A percentile compares a stretch with the other conserved stretches of the same genome.
Evolutionary conservation across 37 sponge, comb jelly and placozoan species (phyloP).

Genomic region (Haliclona indistincta): DNA sequence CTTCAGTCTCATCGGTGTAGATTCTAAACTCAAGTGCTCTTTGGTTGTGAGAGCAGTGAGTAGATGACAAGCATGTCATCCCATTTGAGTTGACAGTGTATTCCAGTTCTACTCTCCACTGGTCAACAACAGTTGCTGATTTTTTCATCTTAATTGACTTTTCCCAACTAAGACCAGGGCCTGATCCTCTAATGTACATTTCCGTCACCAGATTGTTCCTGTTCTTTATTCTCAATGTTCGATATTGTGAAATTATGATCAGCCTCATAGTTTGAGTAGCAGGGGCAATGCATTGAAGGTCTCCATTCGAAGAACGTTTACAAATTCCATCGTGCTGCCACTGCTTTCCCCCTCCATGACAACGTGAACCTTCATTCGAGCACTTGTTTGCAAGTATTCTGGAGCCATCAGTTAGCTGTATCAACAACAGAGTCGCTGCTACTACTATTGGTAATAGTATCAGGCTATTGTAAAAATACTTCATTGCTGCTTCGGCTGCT

Average conservation of each 20-base stretch:
- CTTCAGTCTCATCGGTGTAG: conserved; percentile 36
- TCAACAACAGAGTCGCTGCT: too few species aligned
- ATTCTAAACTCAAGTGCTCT: conserved; percentile 65
- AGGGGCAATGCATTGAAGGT: conserved; percentile 13
- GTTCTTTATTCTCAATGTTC: neutral
- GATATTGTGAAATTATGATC: neutral
- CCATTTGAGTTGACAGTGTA: conserved; percentile 48
- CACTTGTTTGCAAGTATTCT: too few species aligned
- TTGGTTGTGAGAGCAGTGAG: conserved; percentile 53
- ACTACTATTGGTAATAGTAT: too few species aligned
- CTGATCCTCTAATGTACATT: conserved; percentile 69
- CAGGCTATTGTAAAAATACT: too few species aligned
- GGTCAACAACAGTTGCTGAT: conserved; percentile 14
- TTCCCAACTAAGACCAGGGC: conserved; percentile 67
- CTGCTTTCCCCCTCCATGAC: neutral
- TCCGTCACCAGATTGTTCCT: neutral
- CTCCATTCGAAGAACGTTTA: neutral
- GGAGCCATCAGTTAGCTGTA: too few species aligned
- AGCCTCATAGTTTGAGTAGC: conserved; percentile 25
- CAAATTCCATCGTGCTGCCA: conserved; percentile 55
- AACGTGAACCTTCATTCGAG: conserved; percentile 20
- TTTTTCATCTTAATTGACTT: conserved; percentile 43
- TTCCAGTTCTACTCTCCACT: conserved; percentile 37
- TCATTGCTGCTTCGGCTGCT: too few species aligned
- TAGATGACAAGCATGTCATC: conserved; percentile 17